Base-by-base conservation (phyloP, 2,113 vertebrate genomes). In the Oncorhynchus keta region DNA sequence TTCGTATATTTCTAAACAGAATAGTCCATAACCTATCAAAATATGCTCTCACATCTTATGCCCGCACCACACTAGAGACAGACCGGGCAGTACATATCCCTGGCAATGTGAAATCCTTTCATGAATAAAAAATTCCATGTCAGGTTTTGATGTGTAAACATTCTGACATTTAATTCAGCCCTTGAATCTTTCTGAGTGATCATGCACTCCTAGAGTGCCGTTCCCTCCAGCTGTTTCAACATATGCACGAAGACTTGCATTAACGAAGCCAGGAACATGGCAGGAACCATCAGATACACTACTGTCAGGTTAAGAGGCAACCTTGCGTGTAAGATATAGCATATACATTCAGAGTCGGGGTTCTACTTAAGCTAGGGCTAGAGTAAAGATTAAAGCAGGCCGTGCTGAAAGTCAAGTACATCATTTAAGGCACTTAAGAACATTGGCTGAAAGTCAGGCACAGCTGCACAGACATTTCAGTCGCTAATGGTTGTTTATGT, bases 391-490 rank as follows among this genome's bases (percentile, higher is more conserved):
- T 30, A 68, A 28, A 16, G 11, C 28, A 20, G 51, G 51, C 67
- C 4, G 39, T 8, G 39, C 11, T 70, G 39, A 12, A 69, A 70
- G 28, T 24, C 35, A 5, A 4, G 5, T 70, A 16, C 68, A 70
- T 70, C 49, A 48, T 48, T 70, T 49, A 70, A 45, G n/a, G 39
- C 68, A 48, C n/a, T 70, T 69, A 48, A 22, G 20, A 22, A 69
- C 32, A 35, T n/a, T 18, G 18, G 18, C 35, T 35, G 8, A 69
- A 22, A 45, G 5, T n/a, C 32, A 22, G 20, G 61, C 61, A 64
- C 61, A 69, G 9, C 68, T 69, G n/a, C 24, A n/a, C 39, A 26
- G 65, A 62, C 59, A 26, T 67, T 67, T 24, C 65, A 26, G 65
- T 28, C 26, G 3, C 59, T 62, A 62, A 62, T 62, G 59, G 59